Conservation (phyloP, 1,140 invertebrate genomes). For the Temnothorax nylanderi region DNA sequence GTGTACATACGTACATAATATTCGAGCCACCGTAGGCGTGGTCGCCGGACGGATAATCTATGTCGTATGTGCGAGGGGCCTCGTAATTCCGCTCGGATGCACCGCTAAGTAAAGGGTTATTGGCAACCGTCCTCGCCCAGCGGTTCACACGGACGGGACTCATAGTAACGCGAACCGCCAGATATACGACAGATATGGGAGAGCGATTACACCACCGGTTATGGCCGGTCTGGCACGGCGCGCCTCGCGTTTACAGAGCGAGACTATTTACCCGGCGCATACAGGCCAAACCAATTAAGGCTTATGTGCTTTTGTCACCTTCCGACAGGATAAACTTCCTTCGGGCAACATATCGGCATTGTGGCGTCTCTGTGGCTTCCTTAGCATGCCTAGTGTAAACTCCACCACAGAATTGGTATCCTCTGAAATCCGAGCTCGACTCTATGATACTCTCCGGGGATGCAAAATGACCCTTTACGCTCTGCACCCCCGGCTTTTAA, state of each 20-base stretch:
- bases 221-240: constrained; percentile 23
- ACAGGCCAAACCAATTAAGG: constrained; percentile 69
- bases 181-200: constrained; percentile 59
- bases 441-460: not conserved
- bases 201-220: constrained; percentile 48
- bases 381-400: constrained; percentile 5
- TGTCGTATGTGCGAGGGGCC: constrained; percentile 17
- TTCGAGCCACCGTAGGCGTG: constrained; percentile 51
- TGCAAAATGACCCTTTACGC: not conserved
- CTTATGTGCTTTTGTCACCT: constrained; percentile 72
- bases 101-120: constrained; percentile 55
- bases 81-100: constrained; percentile 44
- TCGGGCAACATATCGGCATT: constrained; percentile 39
- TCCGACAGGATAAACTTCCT: constrained; percentile 61
- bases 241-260: constrained; percentile 61
- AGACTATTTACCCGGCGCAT: constrained; percentile 67
- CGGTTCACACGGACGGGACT: constrained; percentile 23
- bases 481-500: too few species aligned
- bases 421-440: constrained; percentile 5
- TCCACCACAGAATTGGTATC: constrained; percentile 4
- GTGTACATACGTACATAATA: constrained; percentile 58
- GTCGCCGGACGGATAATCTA: constrained; percentile 48
- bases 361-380: constrained; percentile 38
- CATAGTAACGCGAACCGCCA: constrained; percentile 52
- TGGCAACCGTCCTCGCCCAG: constrained; percentile 32